phyloP scores from a whole-genome alignment of 30 jellyfish, hydroid and myxozoan genomes.

The Cassiopea xamachana region DNA sequence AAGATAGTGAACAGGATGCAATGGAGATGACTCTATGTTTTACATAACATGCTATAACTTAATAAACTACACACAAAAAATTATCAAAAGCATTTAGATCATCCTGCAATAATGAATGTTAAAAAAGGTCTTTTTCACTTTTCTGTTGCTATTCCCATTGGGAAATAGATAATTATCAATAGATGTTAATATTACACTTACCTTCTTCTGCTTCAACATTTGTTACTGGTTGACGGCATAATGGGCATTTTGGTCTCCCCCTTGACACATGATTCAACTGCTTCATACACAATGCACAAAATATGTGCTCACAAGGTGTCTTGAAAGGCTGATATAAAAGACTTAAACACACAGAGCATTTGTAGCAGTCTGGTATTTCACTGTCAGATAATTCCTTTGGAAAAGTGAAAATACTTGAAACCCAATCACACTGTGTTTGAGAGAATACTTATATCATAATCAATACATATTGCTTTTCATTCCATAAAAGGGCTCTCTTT shows the following conservation, averaged over 20 bases:
- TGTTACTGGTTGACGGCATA: constrained; percentile 86
- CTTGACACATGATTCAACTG: constrained; percentile 83
- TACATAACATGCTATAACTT: no score
- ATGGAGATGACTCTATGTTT: no score
- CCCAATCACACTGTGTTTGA: background rate
- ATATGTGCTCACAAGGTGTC: constrained; percentile 91
- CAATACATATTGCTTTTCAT: no score
- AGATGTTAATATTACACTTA: background rate
- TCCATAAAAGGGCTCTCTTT: no score
- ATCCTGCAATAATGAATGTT: no score
- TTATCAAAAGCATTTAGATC: no score
- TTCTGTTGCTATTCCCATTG: no score
- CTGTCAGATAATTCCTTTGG: constrained; percentile 70
- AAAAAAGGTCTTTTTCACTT: no score
- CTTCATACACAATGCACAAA: constrained; percentile 91
- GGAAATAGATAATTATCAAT: no score
- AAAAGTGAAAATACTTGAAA: background rate
- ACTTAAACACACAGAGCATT: constrained; percentile 91
- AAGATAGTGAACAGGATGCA: no score
- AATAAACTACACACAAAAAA: no score
- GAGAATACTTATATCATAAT: no score
- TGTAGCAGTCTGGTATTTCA: constrained; percentile 88
- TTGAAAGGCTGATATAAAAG: constrained; percentile 84
- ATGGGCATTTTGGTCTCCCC: constrained; percentile 92
- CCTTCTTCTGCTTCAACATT: constrained; percentile 75